phyloP scores from a whole-genome alignment of 2,113 vertebrate genomes.

The Mugil cephalus region DNA sequence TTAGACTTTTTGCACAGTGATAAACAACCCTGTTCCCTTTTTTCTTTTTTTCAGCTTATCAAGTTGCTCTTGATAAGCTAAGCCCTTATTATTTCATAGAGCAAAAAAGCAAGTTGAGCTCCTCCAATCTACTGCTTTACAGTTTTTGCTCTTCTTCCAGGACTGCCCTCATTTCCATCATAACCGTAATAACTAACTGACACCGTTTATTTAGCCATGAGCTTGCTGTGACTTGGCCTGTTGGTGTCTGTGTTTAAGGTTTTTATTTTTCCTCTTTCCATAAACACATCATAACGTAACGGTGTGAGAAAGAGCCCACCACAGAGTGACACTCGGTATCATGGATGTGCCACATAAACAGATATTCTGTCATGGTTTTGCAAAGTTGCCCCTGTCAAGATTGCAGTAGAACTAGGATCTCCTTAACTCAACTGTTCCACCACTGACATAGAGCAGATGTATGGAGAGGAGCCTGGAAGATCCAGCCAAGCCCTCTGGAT shows the following conservation, averaged over 20 bases:
- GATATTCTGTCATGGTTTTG: conserved; percentile 1
- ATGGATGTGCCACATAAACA: conserved; percentile 29
- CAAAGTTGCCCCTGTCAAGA: conserved; percentile 2
- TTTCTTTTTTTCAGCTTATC: conserved; percentile 39
- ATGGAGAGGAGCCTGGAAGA: conserved; percentile 30
- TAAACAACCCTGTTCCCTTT: too few species aligned
- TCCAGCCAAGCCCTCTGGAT: conserved; percentile 27
- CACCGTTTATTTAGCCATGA: conserved; percentile 33
- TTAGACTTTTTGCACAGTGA: conserved; percentile 31
- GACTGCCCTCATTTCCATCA: conserved; percentile 18
- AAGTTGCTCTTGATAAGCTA: not conserved
- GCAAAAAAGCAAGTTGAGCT: conserved; percentile 12
- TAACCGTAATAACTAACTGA: conserved; percentile 10
- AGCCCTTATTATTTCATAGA: too few species aligned
- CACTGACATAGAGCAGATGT: conserved; percentile 57
- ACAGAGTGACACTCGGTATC: not conserved
- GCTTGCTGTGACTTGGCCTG: conserved; percentile 10
- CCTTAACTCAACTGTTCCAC: conserved; percentile 30
- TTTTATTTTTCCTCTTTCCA: conserved; percentile 21
- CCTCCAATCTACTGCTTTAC: conserved; percentile 4
- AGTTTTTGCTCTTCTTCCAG: conserved; percentile 20
- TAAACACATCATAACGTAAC: conserved; percentile 58
- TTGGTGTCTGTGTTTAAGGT: conserved; percentile 7
- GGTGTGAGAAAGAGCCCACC: not conserved
- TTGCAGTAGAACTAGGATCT: conserved; percentile 29